These are phyloP conservation scores for Nannoperca australis DNA, from an alignment of 2,797 vertebrate genomes.

Conservation along the genomic window DNA sequence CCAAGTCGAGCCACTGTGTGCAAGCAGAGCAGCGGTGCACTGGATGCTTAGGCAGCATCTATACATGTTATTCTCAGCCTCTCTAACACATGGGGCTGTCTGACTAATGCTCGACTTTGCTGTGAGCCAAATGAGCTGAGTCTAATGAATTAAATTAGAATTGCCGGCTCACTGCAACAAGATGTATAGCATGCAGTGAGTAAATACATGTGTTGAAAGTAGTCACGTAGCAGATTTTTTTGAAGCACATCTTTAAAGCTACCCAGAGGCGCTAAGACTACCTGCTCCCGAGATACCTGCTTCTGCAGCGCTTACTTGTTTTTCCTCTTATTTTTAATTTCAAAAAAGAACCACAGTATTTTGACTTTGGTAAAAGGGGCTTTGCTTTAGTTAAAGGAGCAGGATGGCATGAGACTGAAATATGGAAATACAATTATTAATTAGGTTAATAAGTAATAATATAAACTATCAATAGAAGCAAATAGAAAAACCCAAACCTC, in stretches of 20 bases:
- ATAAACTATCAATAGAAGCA: background rate
- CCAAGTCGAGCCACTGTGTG: background rate
- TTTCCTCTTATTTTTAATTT: background rate
- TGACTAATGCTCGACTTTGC: conserved; percentile 50
- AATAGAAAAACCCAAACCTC: background rate
- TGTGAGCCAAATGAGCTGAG: conserved; percentile 60
- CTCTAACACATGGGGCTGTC: conserved; percentile 40
- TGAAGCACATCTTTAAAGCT: conserved; percentile 4
- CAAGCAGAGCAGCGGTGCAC: background rate
- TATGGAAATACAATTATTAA: background rate
- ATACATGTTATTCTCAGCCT: conserved; percentile 25
- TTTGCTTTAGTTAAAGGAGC: background rate
- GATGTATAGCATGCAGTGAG: conserved; percentile 34
- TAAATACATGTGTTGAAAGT: conserved; percentile 13
- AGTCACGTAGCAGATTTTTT: conserved; percentile 18
- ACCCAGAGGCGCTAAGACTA: background rate
- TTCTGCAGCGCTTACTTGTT: conserved; percentile 3
- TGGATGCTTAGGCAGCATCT: conserved; percentile 57
- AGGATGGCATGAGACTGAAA: background rate
- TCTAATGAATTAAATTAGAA: conserved; percentile 65
- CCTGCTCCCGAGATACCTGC: conserved; percentile 15
- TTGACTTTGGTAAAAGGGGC: background rate
- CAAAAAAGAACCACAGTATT: background rate
- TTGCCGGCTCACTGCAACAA: conserved; percentile 25
- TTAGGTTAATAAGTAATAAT: background rate